A percentile compares a stretch with the other conserved stretches of the same genome.
phyloP scores from a whole-genome alignment of 2,888 invertebrate species.

The Ophonus ardosiacus region DNA sequence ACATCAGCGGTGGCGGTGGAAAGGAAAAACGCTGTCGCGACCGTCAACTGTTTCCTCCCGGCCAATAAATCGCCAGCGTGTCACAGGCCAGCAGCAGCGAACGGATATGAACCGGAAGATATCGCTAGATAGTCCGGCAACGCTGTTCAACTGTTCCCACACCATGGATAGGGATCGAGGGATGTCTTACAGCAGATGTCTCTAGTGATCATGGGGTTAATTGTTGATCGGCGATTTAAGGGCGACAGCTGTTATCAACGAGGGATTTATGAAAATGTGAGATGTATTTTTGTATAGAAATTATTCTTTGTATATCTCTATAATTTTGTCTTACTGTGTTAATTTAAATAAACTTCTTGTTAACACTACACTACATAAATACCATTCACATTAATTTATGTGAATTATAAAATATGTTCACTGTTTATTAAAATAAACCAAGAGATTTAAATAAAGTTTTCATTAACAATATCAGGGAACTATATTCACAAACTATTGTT shows the following conservation, averaged over 20 bases:
- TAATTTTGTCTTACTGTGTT: no score
- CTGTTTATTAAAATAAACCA: no score
- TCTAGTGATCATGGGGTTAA: constrained; percentile 44
- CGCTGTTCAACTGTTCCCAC: constrained; percentile 33
- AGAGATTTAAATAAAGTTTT: no score
- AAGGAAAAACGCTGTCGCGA: constrained; percentile 16
- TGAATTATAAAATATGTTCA: no score
- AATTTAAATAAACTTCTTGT: no score
- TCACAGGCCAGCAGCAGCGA: background rate
- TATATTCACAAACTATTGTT: no score
- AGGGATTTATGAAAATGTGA: background rate
- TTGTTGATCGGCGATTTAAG: constrained; percentile 21
- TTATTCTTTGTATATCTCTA: no score
- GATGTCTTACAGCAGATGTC: constrained; percentile 27
- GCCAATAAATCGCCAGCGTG: constrained; percentile 14
- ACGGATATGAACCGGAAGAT: constrained; percentile 54
- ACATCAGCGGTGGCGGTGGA: background rate
- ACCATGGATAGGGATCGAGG: background rate
- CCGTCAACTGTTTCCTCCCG: constrained; percentile 30
- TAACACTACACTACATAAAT: no score
- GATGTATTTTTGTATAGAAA: no score
- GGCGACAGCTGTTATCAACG: constrained; percentile 21
- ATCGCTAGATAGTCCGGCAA: constrained; percentile 46
- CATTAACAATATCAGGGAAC: no score
- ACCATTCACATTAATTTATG: no score